These are phyloP conservation scores for Brachyistius frenatus DNA, from an alignment of 2,113 vertebrate genomes.

Conservation along the genomic window DNA sequence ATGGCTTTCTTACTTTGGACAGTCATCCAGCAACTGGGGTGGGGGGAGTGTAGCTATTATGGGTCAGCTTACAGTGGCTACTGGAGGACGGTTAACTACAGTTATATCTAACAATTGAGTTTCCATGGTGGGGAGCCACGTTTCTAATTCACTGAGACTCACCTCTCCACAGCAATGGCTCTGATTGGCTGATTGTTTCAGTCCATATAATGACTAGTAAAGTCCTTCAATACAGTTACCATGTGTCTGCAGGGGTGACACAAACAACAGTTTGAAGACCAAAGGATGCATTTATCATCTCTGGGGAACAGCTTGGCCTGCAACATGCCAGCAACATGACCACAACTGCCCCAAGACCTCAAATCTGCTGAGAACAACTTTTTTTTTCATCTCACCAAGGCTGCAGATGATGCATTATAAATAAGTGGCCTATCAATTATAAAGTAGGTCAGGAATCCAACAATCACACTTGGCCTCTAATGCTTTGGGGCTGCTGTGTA, in stretches of 20 bases:
- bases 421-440: conserved; percentile 75
- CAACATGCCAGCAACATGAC: conserved; percentile 9
- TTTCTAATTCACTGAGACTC: no score
- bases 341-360: conserved; percentile 24
- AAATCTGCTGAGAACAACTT: conserved; percentile 67
- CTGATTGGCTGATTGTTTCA: no score
- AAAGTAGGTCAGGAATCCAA: conserved; percentile 67
- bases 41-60: no score
- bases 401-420: conserved; percentile 73
- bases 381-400: conserved; percentile 43
- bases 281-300: conserved; percentile 16
- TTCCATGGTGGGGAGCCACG: no score
- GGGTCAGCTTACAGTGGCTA: no score
- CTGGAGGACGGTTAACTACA: no score
- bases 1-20: no score
- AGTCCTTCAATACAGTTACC: neutral
- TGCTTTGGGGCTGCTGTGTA: conserved; percentile 50
- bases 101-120: no score
- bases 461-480: conserved; percentile 62
- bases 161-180: no score
- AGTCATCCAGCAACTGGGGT: no score
- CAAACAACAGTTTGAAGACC: conserved; percentile 23
- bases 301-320: neutral
- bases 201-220: no score
- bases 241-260: neutral